Percentiles rank a stretch among this genome's conserved stretches.
These are phyloP conservation scores for Eudemis profundana DNA, from an alignment of 2,888 invertebrate genomes.

Conservation along the genomic window DNA sequence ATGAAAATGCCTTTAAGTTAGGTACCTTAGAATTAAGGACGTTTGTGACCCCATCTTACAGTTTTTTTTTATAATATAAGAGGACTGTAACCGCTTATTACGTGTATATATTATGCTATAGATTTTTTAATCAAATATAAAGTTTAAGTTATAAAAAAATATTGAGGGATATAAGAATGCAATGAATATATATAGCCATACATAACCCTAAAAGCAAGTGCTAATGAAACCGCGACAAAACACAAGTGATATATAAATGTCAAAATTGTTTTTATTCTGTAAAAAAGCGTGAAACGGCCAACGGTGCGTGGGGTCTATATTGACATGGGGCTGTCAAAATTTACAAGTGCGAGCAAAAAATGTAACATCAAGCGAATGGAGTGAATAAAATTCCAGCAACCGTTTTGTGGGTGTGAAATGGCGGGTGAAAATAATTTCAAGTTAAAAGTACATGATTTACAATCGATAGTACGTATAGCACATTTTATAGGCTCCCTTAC, in stretches of 20 bases:
- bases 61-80: too few relatives aligned
- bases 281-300: constrained; percentile 25
- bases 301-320: constrained; percentile 33
- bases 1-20: too few relatives aligned
- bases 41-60: too few relatives aligned
- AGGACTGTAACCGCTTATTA: too few relatives aligned
- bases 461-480: too few relatives aligned
- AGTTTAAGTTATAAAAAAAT: not conserved
- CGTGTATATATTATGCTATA: too few relatives aligned
- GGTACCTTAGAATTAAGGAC: too few relatives aligned
- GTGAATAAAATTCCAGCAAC: constrained; percentile 20
- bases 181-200: too few relatives aligned
- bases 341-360: constrained; percentile 39
- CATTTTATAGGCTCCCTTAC: too few relatives aligned
- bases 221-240: constrained; percentile 1
- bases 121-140: too few relatives aligned
- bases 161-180: too few relatives aligned
- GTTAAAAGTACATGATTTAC: too few relatives aligned
- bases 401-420: constrained; percentile 21
- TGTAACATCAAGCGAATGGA: constrained; percentile 31
- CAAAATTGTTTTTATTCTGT: not conserved
- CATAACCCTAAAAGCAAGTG: not conserved
- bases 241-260: constrained; percentile 19
- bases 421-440: not conserved
- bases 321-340: constrained; percentile 42